Conservation (phyloP, 2,888 invertebrate genomes). For the Leptinotarsa rubiginosa region DNA sequence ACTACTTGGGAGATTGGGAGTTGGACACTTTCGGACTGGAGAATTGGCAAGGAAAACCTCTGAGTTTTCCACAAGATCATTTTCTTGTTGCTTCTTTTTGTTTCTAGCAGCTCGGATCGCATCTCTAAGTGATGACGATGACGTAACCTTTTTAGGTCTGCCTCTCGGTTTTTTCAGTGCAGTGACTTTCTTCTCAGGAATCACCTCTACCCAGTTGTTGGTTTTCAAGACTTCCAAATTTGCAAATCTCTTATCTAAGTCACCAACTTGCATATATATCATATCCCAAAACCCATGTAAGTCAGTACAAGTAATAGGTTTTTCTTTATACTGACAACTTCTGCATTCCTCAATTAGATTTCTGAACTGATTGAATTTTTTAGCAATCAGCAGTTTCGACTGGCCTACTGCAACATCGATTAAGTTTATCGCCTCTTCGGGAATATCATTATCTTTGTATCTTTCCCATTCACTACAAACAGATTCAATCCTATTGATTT, state of each 20-base stretch:
- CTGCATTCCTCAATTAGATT: conserved; percentile 62
- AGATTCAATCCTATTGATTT: conserved; percentile 69
- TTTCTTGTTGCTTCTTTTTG: conserved; percentile 40
- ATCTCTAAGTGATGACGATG: conserved; percentile 51
- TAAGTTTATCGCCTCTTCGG: conserved; percentile 70
- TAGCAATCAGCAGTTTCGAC: conserved; percentile 78
- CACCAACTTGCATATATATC: conserved; percentile 81
- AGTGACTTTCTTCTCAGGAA: conserved; percentile 51
- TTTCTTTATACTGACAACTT: conserved; percentile 65
- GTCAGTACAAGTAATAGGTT: conserved; percentile 75
- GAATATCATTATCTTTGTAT: conserved; percentile 63
- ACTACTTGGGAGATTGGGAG: conserved; percentile 1
- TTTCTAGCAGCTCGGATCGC: conserved; percentile 56
- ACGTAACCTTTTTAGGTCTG: conserved; percentile 38
- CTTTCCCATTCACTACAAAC: conserved; percentile 71
- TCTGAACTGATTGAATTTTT: conserved; percentile 79
- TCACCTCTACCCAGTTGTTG: conserved; percentile 69
- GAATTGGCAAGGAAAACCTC: background rate
- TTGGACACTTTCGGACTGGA: background rate
- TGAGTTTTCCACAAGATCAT: conserved; percentile 7
- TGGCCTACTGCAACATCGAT: conserved; percentile 83
- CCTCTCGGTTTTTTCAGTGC: conserved; percentile 38
- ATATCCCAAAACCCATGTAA: conserved; percentile 91
- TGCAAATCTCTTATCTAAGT: conserved; percentile 74
- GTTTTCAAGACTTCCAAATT: conserved; percentile 66